These are phyloP conservation scores for Xenotilapia longispinis DNA, from an alignment of 2,113 vertebrate species.

Conservation along the genomic window DNA sequence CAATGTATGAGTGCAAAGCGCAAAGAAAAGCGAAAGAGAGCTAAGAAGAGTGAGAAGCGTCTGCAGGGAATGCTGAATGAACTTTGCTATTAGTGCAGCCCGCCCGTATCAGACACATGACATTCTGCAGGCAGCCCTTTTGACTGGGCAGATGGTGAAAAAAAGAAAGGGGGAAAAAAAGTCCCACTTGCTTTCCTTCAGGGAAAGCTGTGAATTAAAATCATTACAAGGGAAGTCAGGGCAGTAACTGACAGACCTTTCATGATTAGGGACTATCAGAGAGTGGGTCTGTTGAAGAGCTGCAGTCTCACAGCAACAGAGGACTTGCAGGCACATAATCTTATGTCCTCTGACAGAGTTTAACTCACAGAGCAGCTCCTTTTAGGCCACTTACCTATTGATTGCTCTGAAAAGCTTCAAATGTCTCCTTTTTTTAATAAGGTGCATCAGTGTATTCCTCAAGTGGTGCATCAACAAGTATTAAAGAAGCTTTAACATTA, in stretches of 20 bases:
- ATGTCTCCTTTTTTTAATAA: conserved; percentile 8
- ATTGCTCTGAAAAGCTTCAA: conserved; percentile 23
- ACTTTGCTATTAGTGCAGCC: conserved; percentile 7
- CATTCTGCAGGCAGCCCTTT: conserved; percentile 39
- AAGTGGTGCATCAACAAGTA: not conserved
- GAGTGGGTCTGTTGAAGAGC: conserved; percentile 46
- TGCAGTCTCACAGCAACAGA: conserved; percentile 58
- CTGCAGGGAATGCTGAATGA: conserved; percentile 8
- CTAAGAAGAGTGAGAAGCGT: not conserved
- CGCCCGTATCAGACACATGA: conserved; percentile 29
- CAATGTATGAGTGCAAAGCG: not conserved
- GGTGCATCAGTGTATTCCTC: not conserved
- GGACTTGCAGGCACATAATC: conserved; percentile 54
- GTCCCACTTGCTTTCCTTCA: conserved; percentile 32
- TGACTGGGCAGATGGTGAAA: conserved; percentile 5
- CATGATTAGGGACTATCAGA: conserved; percentile 56
- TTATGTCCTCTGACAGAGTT: conserved; percentile 34
- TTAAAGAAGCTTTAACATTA: not conserved
- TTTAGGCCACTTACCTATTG: conserved; percentile 36
- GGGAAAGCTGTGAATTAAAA: conserved; percentile 64
- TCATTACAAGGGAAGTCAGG: conserved; percentile 55
- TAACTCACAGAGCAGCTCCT: conserved; percentile 17
- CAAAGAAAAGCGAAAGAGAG: not conserved
- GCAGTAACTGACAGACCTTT: conserved; percentile 55
- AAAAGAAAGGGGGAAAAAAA: conserved; percentile 14